Percentiles rank a stretch among this genome's conserved stretches.
These are phyloP conservation scores for Mellivora capensis DNA, from an alignment of 2,113 vertebrate genomes.

Conservation along the genomic window DNA sequence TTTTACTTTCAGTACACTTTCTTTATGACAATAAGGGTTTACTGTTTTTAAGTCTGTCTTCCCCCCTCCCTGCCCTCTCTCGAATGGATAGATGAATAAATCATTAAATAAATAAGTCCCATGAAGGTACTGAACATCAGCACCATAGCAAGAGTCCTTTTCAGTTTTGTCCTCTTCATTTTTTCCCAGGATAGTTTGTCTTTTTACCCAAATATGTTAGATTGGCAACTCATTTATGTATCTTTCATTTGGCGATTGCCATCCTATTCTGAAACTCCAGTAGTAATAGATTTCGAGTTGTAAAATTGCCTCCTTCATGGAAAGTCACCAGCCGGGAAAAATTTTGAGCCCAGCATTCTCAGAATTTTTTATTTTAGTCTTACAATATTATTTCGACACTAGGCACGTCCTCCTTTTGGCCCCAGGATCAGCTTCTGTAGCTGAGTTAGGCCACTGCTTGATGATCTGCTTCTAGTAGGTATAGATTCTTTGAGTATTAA, in stretches of 20 bases:
- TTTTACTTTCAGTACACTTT: background rate
- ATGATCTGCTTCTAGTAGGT: background rate
- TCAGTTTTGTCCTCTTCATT: background rate
- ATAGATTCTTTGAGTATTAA: background rate
- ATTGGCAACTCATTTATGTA: background rate
- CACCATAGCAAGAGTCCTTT: background rate
- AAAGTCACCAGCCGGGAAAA: background rate
- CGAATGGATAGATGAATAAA: background rate
- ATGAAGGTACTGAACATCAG: background rate
- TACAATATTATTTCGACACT: background rate
- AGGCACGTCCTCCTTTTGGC: background rate
- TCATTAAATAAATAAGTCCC: background rate
- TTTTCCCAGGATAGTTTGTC: background rate
- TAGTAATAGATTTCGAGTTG: background rate
- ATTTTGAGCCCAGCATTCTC: background rate
- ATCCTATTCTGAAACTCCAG: background rate
- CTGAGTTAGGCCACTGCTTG: background rate
- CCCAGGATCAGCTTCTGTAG: background rate
- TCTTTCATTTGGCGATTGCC: background rate
- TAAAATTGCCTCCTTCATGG: background rate
- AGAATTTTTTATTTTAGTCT: background rate
- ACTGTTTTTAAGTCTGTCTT: background rate
- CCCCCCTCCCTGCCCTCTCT: background rate
- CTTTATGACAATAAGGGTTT: background rate
- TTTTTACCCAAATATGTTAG: background rate